Evolutionary conservation across 2,797 vertebrate species (phyloP).

Genomic region (Lacerta viridis): DNA sequence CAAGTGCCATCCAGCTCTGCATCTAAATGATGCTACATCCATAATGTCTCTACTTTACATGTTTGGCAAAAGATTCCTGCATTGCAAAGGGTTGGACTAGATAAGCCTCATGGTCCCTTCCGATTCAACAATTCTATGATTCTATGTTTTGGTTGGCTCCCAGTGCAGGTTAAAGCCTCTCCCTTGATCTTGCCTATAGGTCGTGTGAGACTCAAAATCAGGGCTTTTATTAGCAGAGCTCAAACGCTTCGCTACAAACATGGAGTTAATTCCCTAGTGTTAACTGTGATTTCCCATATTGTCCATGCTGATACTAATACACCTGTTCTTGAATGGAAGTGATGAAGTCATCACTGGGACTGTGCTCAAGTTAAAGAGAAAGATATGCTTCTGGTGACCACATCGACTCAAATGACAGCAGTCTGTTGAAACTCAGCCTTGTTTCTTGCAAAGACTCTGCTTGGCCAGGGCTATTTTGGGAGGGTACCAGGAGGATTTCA

Average conservation of each 20-base stretch:
- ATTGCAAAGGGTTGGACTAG: no score
- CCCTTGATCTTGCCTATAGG: not conserved
- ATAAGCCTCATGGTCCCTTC: no score
- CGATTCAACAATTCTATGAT: no score
- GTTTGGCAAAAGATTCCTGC: no score
- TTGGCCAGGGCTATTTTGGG: conserved; percentile 4
- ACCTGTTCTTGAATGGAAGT: not conserved
- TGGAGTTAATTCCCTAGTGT: not conserved
- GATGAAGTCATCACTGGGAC: not conserved
- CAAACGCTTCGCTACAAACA: not conserved
- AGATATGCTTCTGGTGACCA: no score
- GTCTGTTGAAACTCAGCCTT: not conserved
- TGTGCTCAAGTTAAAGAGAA: not conserved
- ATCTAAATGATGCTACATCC: not conserved
- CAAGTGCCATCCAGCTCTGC: not conserved
- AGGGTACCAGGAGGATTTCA: conserved; percentile 17
- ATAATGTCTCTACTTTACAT: not conserved
- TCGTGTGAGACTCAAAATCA: not conserved
- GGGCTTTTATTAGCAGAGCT: not conserved
- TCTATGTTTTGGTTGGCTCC: not conserved
- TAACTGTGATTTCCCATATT: not conserved
- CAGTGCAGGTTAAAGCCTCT: not conserved
- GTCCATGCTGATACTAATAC: no score
- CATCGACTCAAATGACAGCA: not conserved
- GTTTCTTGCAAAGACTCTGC: not conserved